A percentile compares a stretch with the other conserved stretches of the same genome.
phyloP scores from a whole-genome alignment of 1,140 invertebrate species.

The Gryon sp. region DNA sequence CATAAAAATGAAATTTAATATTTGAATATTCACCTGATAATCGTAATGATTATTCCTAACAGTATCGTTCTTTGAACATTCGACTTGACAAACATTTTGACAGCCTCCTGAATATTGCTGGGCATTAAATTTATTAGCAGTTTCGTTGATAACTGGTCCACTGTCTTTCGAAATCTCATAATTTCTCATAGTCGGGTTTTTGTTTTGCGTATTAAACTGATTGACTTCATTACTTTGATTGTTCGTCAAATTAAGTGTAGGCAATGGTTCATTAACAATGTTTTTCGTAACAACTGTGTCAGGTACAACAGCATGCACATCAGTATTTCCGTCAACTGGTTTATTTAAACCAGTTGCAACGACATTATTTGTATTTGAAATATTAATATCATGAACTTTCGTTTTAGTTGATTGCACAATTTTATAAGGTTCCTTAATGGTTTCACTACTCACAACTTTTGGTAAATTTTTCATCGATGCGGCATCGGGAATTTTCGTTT shows the following conservation, averaged over 20 bases:
- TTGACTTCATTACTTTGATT: constrained; percentile 29
- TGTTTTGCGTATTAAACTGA: constrained; percentile 30
- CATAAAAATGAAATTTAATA: neutral
- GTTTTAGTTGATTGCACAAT: constrained; percentile 65
- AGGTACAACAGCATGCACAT: too few species aligned
- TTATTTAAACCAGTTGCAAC: too few species aligned
- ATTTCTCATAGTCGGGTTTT: constrained; percentile 25
- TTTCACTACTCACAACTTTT: constrained; percentile 72
- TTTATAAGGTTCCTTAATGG: constrained; percentile 73
- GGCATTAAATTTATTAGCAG: constrained; percentile 22
- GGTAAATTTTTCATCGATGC: constrained; percentile 67
- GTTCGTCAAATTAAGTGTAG: constrained; percentile 25
- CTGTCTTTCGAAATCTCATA: constrained; percentile 34
- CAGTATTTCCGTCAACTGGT: too few species aligned
- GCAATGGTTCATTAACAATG: constrained; percentile 31
- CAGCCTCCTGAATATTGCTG: constrained; percentile 32
- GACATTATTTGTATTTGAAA: too few species aligned
- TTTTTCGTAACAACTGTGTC: constrained; percentile 32
- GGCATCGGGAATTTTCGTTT: constrained; percentile 15
- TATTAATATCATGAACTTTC: constrained; percentile 36
- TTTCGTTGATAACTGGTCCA: constrained; percentile 19
- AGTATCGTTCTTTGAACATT: constrained; percentile 33
- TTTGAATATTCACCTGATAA: constrained; percentile 43
- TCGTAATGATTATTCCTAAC: constrained; percentile 57
- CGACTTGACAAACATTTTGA: constrained; percentile 29